Base-by-base conservation (phyloP, 2,888 invertebrate genomes). In the Criorhina ranunculi region DNA sequence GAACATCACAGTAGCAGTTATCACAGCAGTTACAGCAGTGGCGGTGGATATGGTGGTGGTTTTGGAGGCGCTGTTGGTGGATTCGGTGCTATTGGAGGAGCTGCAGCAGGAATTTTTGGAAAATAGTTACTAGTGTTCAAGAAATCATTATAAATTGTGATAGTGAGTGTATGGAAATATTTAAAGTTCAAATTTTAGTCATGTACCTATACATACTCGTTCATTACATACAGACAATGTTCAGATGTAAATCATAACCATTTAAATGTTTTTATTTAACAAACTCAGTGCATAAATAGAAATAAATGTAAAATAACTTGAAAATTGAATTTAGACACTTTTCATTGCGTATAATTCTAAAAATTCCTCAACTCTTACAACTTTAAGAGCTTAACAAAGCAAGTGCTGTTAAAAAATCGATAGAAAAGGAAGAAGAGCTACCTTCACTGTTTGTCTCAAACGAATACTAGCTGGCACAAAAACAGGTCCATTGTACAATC, bases 1-100 rank as follows among this genome's bases (percentile, higher is more conserved):
- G 85, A 85, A 15, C 85, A 85, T 7, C 85, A 85, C 29, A 69
- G 69, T 33, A 78, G 78, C 55, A 76, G 75, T 37, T 69, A 78
- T 24, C 78, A 78, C 70, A 78, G 69, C 12, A 78, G 78, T 33
- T 85, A 85, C n/a, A 60, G 85, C 2, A 66, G 85, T 9, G 70
- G 59, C 17, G 85, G 85, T 5, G 80, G 80, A 8, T 40, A 70
- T 55, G 64, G n/a, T 33, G 85, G 80, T 1, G 85, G 85, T 1
- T 85, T 80, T 35, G 75, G 75, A 1, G 72, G 77, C 2, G 83
- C 60, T 17, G 79, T 79, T 42, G 85, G 85, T 11, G 79, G 67
- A 0, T 15, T 73, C 8, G 83, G 83, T 9, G 85, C 44, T 15
- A 15, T 85, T 8, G 85, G 73, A n/a, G 82, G 77, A 53, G 29